These are phyloP conservation scores for Lepidocyrtoides sp. DNA, from an alignment of 2,888 invertebrate species.

Conservation along the genomic window DNA sequence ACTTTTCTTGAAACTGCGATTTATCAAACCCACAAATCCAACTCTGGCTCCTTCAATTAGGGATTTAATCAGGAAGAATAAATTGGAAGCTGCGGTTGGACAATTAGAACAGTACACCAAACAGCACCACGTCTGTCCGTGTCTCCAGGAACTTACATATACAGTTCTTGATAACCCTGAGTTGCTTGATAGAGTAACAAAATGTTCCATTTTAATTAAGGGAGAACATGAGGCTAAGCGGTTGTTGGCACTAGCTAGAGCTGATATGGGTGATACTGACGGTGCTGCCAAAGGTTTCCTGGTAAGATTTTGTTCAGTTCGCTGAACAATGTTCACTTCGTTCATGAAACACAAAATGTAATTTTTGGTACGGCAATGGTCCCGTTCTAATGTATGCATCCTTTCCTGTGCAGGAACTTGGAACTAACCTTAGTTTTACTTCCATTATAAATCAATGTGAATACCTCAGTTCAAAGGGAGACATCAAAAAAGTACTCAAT, in stretches of 20 bases:
- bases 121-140: slow-evolving; percentile 67
- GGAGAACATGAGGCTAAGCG: slow-evolving; percentile 72
- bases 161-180: slow-evolving; percentile 61
- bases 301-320: no score
- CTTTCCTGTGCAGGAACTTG: slow-evolving; percentile 69
- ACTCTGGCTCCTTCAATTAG: slow-evolving; percentile 71
- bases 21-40: slow-evolving; percentile 64
- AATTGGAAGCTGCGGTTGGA: slow-evolving; percentile 64
- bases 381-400: background rate
- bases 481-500: slow-evolving; percentile 73
- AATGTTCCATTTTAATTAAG: slow-evolving; percentile 11
- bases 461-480: slow-evolving; percentile 60
- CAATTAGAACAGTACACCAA: slow-evolving; percentile 57
- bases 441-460: slow-evolving; percentile 69
- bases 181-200: slow-evolving; percentile 67
- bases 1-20: slow-evolving; percentile 52
- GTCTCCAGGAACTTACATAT: slow-evolving; percentile 71
- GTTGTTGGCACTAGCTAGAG: slow-evolving; percentile 67
- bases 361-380: background rate
- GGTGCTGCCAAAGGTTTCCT: slow-evolving; percentile 70
- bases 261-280: slow-evolving; percentile 78
- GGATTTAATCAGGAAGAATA: slow-evolving; percentile 54
- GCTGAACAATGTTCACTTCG: no score
- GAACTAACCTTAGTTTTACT: slow-evolving; percentile 50
- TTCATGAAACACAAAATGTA: background rate